Base-by-base conservation (phyloP, 1,140 invertebrate species). In the Trachymyrmex septentrionalis region DNA sequence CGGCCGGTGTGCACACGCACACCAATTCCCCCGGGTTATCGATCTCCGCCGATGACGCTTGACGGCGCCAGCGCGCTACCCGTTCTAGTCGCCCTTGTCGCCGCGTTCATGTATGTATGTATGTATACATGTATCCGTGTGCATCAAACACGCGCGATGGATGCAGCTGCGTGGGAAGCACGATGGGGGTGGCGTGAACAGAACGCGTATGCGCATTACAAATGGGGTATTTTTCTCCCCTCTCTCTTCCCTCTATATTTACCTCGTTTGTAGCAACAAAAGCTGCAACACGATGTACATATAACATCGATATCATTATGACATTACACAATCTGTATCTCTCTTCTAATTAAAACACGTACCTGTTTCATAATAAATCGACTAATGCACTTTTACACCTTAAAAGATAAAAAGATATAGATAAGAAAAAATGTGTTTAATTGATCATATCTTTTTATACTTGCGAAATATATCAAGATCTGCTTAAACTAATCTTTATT, bases 31-130 rank as follows among this genome's bases (percentile, higher is more conserved):
- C 34, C 55, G 50, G 69, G 89, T 87, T 90, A 90, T 90, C 88
- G 89, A 90, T 90, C 86, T 90, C 80, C 53, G 67, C 88, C 89
- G 80, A 90, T 90, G 89, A 90, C 81, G 88, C 86, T 86, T 90
- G 88, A 90, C 88, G 84, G 89, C 88, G 89, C 88, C 88, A 87
- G 44, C 88, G 88, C 87, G 38, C 57, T 44, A 57, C 57, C 44
- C 88, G 7, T 72, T 44, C 19, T 55, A 50, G 77, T 57, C 30
- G 48, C n/a, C 10, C 48, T 53, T 50, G 34, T 48, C 24, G 78
- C 48, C 44, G 12, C 4, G 10, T 38, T 14, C 16, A 48, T 59
- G 1, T 30, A 27, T 61, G 3, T 48, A 3, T 63, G 21, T 67
- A 59, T 55, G 1, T 44, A 73, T 59, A 7, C 2, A 67, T 86